These are phyloP conservation scores for Mobula hypostoma DNA, from an alignment of 2,113 vertebrate genomes.

Conservation along the genomic window DNA sequence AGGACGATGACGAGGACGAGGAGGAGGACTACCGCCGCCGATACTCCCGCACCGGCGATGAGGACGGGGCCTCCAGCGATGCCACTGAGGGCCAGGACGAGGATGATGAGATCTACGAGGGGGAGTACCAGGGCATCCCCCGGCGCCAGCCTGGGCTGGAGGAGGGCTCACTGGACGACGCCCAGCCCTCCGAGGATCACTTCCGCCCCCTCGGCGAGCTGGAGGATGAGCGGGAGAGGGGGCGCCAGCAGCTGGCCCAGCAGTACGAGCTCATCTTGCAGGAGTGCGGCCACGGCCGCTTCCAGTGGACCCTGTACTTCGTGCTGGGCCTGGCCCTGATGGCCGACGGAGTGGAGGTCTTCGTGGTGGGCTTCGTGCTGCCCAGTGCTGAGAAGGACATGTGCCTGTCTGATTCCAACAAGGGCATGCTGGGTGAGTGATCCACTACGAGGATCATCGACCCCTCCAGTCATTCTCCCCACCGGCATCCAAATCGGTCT, in stretches of 20 bases:
- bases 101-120: conserved; percentile 94
- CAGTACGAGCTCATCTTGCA: conserved; percentile 92
- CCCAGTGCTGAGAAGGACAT: conserved; percentile 95
- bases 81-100: conserved; percentile 94
- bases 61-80: conserved; percentile 74
- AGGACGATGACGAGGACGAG: conserved; percentile 82
- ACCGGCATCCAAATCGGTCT: too few species aligned
- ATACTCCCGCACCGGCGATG: conserved; percentile 64
- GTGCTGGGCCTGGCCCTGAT: conserved; percentile 90
- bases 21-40: conserved; percentile 70
- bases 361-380: conserved; percentile 92
- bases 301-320: conserved; percentile 97
- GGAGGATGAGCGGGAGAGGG: conserved; percentile 71
- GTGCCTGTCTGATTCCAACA: conserved; percentile 96
- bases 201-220: conserved; percentile 61
- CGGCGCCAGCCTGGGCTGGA: conserved; percentile 64
- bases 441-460: too few species aligned
- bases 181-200: conserved; percentile 46
- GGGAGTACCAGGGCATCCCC: conserved; percentile 94
- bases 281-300: conserved; percentile 89
- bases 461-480: too few species aligned
- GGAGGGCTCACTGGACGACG: conserved; percentile 40
- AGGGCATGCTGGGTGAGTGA: conserved; percentile 70
- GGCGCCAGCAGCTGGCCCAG: conserved; percentile 83
- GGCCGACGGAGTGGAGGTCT: conserved; percentile 91